Evolutionary conservation across 1,140 invertebrate genomes (phyloP), one percentile per base, ranked within the genome.

Genomic region (Drosophila arizonae): DNA sequence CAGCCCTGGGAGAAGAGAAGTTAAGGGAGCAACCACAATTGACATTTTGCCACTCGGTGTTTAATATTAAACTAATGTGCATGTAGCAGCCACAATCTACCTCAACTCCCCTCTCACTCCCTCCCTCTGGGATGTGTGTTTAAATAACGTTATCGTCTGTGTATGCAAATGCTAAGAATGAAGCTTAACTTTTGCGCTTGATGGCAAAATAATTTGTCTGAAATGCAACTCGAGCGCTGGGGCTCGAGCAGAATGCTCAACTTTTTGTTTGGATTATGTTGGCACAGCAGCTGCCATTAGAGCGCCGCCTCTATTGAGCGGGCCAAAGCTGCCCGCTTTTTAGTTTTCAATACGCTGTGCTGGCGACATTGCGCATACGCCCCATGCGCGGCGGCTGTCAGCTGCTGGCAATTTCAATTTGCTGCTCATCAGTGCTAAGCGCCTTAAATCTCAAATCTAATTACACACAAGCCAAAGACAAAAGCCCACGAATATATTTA

Each of bases 391-490:
- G 62, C 45, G 17, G 51, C 24, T 58, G 17, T 56, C 33, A 65
- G 65, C 71, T 61, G 51, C 33, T 26, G 26, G 55, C 72, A 72
- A 84, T 84, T 66, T 71, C 75, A 68, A 88, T 79, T 86, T 68
- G 51, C 62, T 62, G 54, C 61, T 62, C 79, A 63, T 54, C 68
- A 66, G 64, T 28, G 50, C 21, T 87, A 87, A 87, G 84, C 84
- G 77, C 79, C 73, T 87, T 84, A 88, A 87, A 84, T 89, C 79
- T 84, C 39, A 62, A 88, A 88, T 77, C 84, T 88, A 87, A 87
- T 87, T 87, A 87, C 84, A 66, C 79, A 70, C 65, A 61, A 78
- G 50, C 66, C 79, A 77, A 79, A 84, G 76, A 87, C 79, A 88
- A 84, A 86, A 87, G 79, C 66, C 73, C 79, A 69, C 62, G 79